A percentile compares a stretch with the other conserved stretches of the same genome.
Conservation (phyloP, 2,797 vertebrate genomes). For the Hozukius guyotensis region DNA sequence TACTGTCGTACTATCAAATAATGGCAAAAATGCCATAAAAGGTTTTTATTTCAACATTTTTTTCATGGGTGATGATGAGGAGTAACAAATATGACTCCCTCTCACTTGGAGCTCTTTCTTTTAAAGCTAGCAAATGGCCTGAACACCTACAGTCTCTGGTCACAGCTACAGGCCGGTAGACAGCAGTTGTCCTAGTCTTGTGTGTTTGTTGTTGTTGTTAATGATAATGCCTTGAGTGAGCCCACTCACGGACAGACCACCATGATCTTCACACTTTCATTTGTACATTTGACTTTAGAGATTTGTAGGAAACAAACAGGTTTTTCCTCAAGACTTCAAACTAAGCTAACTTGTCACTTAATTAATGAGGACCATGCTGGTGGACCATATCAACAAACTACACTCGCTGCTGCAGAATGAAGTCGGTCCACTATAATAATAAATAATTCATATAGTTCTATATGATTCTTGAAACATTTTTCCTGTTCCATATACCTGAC, state of each 20-base stretch:
- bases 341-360: neutral
- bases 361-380: neutral
- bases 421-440: neutral
- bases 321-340: neutral
- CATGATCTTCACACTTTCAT: neutral
- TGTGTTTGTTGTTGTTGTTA: neutral
- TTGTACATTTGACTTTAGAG: neutral
- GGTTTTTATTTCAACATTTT: neutral
- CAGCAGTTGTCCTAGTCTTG: neutral
- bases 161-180: neutral
- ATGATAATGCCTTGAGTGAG: neutral
- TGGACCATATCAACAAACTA: neutral
- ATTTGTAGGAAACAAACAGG: neutral
- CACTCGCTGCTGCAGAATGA: neutral
- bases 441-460: neutral
- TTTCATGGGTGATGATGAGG: neutral
- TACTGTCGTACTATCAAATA: neutral
- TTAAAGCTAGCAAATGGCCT: neutral
- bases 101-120: neutral
- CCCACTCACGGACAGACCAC: neutral
- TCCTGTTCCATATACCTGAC: conserved; percentile 59
- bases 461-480: conserved; percentile 32
- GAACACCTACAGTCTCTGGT: neutral
- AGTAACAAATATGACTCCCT: neutral
- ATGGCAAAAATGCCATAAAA: neutral